Base-by-base conservation (phyloP, 2,797 vertebrate genomes). In the Linurgus olivaceus region DNA sequence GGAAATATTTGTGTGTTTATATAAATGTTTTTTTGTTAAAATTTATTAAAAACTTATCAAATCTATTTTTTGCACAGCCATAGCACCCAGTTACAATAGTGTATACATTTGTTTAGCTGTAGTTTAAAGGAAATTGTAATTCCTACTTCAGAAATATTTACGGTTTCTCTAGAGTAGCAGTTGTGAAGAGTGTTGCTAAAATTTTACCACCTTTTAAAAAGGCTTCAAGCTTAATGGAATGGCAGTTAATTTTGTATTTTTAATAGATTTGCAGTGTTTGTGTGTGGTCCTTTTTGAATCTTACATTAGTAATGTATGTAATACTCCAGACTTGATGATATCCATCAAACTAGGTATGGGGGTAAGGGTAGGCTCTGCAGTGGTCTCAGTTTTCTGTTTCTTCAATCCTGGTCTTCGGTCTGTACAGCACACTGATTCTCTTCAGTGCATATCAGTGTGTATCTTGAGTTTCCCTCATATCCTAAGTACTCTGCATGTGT, bases 301-400 rank as follows among this genome's bases (percentile, higher is more conserved):
- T 80, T 71, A 17, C 2, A 3, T 57, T 50, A 77, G 18, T 65
- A 85, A 66, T 20, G 23, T 37, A 4, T 44, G 15, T 48, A 29
- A 17, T 44, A 45, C 5, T 89, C 35, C 23, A 51, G 33, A 75
- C 13, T 44, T 55, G 19, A 24, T 3, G 4, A n/a, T 65, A 66
- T 13, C 28, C 10, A n/a, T 59, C 31, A 26, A 9, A 61, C 7
- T 37, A 44, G 8, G 50, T 90, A 17, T 1, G 28, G 35, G 16
- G 13, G 7, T 2, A 1, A 38, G 17, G 6, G 1, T 12, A 48
- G 3, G 9, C 33, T 71, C n/a, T 44, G 21, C 58, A 20, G 35
- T 35, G n/a, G 4, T 51, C 33, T 77, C 13, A 9, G 0, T 71
- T 91, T 85, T 91, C 24, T 50, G 5, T 45, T 87, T 77, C 57